Conservation (phyloP, 2,113 vertebrate genomes). For the Anarhynchus alexandrinus region DNA sequence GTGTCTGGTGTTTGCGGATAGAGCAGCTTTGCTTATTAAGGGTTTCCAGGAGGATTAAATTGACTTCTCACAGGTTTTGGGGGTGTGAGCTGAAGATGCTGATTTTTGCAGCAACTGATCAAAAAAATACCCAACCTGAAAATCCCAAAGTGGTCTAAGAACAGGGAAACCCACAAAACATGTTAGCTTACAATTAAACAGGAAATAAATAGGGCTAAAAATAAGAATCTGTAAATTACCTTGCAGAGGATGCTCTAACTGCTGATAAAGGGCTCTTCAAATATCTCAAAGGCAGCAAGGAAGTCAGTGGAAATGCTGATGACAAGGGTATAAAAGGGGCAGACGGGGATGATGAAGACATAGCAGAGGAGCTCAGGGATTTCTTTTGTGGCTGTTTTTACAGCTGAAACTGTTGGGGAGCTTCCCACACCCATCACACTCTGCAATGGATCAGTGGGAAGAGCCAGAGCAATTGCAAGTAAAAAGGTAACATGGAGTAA, state of each 20-base stretch:
- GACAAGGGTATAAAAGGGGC: neutral
- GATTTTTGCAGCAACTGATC: neutral
- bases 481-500: neutral
- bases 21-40: neutral
- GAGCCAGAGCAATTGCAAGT: neutral
- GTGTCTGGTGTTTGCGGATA: neutral
- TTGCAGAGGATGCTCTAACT: neutral
- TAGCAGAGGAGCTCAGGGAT: neutral
- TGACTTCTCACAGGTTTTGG: neutral
- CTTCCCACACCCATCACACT: neutral
- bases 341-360: neutral
- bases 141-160: neutral
- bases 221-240: neutral
- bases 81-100: neutral
- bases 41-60: neutral
- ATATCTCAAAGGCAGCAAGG: neutral
- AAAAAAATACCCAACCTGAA: neutral
- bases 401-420: neutral
- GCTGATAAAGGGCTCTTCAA: constrained; percentile 1
- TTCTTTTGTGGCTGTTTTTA: neutral
- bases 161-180: neutral
- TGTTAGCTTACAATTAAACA: neutral
- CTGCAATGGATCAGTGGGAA: neutral
- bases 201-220: neutral
- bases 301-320: neutral